Percentiles rank a stretch among this genome's conserved stretches.
Conservation (phyloP, 2,797 vertebrate genomes). For the Bufotes viridis region DNA sequence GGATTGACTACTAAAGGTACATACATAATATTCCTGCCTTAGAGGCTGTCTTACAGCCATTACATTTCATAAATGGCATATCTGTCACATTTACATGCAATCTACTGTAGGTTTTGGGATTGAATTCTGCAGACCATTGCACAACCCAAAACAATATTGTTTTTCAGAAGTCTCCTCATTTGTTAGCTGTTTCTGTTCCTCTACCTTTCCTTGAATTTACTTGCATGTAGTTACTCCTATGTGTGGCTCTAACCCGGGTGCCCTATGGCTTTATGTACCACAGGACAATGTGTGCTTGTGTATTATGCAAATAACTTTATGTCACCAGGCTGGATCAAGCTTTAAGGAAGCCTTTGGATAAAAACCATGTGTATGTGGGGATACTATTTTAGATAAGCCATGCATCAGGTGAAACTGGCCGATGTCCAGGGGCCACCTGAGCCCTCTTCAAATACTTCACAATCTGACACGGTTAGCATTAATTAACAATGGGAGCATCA, state of each 20-base stretch:
- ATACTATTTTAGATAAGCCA: background rate
- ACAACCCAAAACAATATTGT: background rate
- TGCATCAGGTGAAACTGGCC: background rate
- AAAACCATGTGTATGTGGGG: background rate
- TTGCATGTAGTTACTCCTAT: background rate
- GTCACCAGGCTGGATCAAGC: background rate
- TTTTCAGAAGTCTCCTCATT: background rate
- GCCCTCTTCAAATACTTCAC: background rate
- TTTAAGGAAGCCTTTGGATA: background rate
- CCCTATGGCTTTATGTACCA: background rate
- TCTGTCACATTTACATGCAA: background rate
- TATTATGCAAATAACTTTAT: background rate
- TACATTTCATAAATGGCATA: background rate
- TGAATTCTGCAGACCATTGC: background rate
- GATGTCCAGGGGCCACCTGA: no score
- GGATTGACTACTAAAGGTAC: background rate
- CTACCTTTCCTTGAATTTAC: background rate
- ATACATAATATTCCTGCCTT: background rate
- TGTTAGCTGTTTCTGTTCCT: background rate
- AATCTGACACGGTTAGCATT: background rate
- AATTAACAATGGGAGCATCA: background rate
- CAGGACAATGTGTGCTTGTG: background rate
- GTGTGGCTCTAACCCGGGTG: background rate
- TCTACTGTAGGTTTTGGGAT: background rate
- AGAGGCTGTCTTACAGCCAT: no score